phyloP scores from a whole-genome alignment of 2,888 invertebrate species.

The Anodontia alba region DNA sequence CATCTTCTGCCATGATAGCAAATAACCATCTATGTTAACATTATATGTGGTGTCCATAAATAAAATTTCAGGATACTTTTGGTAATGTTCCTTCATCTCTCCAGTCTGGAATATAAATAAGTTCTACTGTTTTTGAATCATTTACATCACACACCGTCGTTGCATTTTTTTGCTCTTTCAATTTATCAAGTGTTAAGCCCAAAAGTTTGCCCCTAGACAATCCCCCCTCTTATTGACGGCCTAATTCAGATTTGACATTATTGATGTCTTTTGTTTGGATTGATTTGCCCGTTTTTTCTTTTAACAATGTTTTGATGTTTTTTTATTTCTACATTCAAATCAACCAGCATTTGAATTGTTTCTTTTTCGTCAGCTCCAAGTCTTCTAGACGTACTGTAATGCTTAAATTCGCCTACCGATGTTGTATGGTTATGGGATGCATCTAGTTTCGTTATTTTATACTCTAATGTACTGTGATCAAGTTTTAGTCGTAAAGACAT shows the following conservation, averaged over 20 bases:
- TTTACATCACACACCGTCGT: neutral
- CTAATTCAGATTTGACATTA: neutral
- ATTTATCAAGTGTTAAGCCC: neutral
- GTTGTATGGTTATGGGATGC: constrained; percentile 1
- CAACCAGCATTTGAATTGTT: neutral
- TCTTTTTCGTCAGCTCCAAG: neutral
- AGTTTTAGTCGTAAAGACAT: constrained; percentile 13
- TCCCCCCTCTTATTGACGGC: neutral
- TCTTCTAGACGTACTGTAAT: neutral
- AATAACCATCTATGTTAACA: constrained; percentile 20
- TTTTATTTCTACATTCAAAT: constrained; percentile 11
- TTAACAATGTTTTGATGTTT: neutral
- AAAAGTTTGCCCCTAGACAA: neutral
- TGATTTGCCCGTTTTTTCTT: constrained; percentile 4
- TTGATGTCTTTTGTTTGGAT: constrained; percentile 6
- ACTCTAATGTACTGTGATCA: neutral
- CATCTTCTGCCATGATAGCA: constrained; percentile 16
- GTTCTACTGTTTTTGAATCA: constrained; percentile 1
- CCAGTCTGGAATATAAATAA: constrained; percentile 7
- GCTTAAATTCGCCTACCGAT: constrained; percentile 10
- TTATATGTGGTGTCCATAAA: neutral
- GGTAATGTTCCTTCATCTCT: constrained; percentile 15
- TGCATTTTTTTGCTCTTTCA: neutral
- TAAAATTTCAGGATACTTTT: neutral
- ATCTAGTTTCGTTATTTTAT: constrained; percentile 8